Evolutionary conservation across 2,888 invertebrate species (phyloP), one percentile per base, ranked within the genome.

Genomic region (Pteria penguin): DNA sequence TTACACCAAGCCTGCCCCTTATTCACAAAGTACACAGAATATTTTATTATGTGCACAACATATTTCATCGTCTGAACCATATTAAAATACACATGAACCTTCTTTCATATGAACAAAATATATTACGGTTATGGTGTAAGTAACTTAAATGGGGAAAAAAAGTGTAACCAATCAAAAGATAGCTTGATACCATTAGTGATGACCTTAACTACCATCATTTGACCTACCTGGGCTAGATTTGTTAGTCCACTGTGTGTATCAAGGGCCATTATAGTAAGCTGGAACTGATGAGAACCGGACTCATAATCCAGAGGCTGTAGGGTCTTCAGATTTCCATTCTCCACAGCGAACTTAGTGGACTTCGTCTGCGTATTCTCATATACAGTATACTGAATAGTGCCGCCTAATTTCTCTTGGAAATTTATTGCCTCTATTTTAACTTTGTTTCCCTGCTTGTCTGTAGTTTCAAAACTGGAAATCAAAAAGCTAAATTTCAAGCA

Each of bases 361-460:
- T 83, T 97, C 5, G 97, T 97, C 93, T 96, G 97, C n/a, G 97
- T 97, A 92, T 97, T 97, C 0, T 98, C 97, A 92, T 97, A 97
- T 81, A 98, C 93, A 0, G 97, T 97, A 93, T 98, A 98, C 22
- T 97, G 95, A 86, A 98, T 97, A 92, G 97, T 97, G 72, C 72
- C 72, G 14, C 72, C 72, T 1, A 60, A 24, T 8, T 97, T 95
- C 92, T 97, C 97, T 79, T 98, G 98, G 91, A 98, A 98, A 0
- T 98, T 97, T 92, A 98, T 97, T 1, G 98, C 98, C 93, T 98
- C 97, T 81, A 99, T 97, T 36, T 97, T 97, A 92, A 98, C 97
- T 71, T 98, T 97, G 92, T 98, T 98, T 85, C 72, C 72, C 24
- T 58, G 31, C 4, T 26, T 27, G 22, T 57, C 57, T 24, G 26